Base-by-base conservation (phyloP, 1,140 invertebrate genomes). In the Mercenaria mercenaria region DNA sequence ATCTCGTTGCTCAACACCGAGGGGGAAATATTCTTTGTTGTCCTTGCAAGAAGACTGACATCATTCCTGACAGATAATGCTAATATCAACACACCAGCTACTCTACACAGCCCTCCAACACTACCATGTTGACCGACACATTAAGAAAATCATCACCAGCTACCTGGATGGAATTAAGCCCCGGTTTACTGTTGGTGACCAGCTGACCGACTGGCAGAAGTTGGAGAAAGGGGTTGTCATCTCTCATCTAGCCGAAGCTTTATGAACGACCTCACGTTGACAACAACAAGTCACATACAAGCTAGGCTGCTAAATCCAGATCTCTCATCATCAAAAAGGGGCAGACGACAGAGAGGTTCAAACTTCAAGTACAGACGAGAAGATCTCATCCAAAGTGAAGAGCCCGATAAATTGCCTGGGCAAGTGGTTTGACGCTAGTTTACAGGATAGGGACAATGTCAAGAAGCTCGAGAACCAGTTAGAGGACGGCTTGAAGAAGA, bases 71-170 rank as follows among this genome's bases (percentile, higher is more conserved):
- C 76, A 50, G n/a, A n/a, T n/a, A n/a, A n/a, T n/a, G n/a, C 23
- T 18, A 23, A 72, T 37, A n/a, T 26, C 23, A 26, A 72, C 34
- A 72, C 67, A 72, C 26, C 83, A 23, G 11, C 86, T n/a, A 74
- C 64, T 6, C 32, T 34, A 18, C n/a, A n/a, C n/a, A n/a, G n/a
- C n/a, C n/a, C n/a, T n/a, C n/a, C n/a, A n/a, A n/a, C n/a, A n/a
- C n/a, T 77, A 88, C 43, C 69, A 91, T 39, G 41, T 90, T 34
- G 88, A 56, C 39, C n/a, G 43, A 1, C 59, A 90, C 34, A 82
- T 90, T 20, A 29, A n/a, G 15, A 80, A 11, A 52, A 11, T 56
- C 20, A 32, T n/a, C n/a, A n/a, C n/a, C n/a, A n/a, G n/a, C n/a
- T n/a, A n/a, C n/a, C n/a, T n/a, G n/a, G n/a, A n/a, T n/a, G n/a